Evolutionary conservation across 2,888 invertebrate genomes (phyloP), one percentile per base, ranked within the genome.

Genomic region (Cheilosia vernalis): DNA sequence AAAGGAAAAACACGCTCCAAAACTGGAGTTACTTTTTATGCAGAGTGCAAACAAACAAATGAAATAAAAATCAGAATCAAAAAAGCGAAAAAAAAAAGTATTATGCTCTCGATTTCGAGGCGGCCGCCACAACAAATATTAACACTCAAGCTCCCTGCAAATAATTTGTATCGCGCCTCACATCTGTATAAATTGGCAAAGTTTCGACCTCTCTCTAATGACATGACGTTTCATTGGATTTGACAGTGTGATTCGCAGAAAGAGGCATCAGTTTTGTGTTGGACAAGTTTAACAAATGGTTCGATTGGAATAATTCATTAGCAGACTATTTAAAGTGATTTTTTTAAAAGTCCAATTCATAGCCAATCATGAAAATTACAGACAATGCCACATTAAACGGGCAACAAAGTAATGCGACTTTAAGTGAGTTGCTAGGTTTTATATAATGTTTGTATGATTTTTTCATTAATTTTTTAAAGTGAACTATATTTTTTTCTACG

Each of bases 111-210:
- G 44, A 69, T 69, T 44, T 69, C 30, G 56, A 56, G 33, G 69
- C 30, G 33, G 73, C 64, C 66, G 60, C 73, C 73, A 73, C 51
- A 80, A 80, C 79, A 80, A 66, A 73, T 53, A 80, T 53, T 73
- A 44, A 66, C 70, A 10, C 42, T 60, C n/a, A 53, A 63, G 42
- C 61, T 49, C 55, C 49, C 9, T 19, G 51, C 15, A 37, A n/a
- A 21, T n/a, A 47, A 47, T 10, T 27, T 10, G 56, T 55, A 21
- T 24, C 24, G 37, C 24, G 24, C 44, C 27, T 55, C 30, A 44
- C 10, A 27, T 53, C 10, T 44, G 15, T 40, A 47, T 53, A 4
- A 37, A 60, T 79, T 73, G 73, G 44, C 19, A 73, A 80, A 66
- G 60, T 55, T 73, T 67, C 30, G 60, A 80, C 66, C 66, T 69